Evolutionary conservation across 2,113 vertebrate genomes (phyloP).

Genomic region (Spilogale gracilis): DNA sequence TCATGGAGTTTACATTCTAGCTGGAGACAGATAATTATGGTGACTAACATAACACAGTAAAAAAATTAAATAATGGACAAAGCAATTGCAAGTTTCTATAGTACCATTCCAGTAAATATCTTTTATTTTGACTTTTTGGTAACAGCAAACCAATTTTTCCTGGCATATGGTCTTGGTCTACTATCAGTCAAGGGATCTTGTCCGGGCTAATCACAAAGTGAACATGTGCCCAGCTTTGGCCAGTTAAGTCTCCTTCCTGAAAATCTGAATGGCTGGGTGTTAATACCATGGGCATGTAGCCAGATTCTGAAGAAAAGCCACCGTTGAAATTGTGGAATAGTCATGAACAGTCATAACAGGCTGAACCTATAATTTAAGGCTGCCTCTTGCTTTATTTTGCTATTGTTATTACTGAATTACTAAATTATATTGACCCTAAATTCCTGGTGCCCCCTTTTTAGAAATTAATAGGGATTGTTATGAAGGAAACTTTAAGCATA

Average conservation of each 20-base stretch:
- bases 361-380: background rate
- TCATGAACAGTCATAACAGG: background rate
- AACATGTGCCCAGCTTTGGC: background rate
- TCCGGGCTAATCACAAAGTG: background rate
- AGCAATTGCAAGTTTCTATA: background rate
- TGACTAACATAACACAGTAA: no score
- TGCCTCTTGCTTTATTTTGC: background rate
- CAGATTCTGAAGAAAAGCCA: background rate
- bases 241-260: background rate
- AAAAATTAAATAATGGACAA: background rate
- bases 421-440: background rate
- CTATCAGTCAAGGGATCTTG: background rate
- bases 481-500: slow-evolving; percentile 10
- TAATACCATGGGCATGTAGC: background rate
- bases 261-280: background rate
- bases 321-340: fast-evolving
- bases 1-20: background rate
- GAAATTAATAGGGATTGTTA: background rate
- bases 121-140: slow-evolving; percentile 51
- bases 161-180: background rate
- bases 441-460: background rate
- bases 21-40: background rate
- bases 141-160: background rate
- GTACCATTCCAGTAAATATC: background rate
- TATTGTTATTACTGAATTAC: background rate